These are phyloP conservation scores for Glaucomys volans DNA, from an alignment of 2,113 vertebrate species.

Conservation along the genomic window DNA sequence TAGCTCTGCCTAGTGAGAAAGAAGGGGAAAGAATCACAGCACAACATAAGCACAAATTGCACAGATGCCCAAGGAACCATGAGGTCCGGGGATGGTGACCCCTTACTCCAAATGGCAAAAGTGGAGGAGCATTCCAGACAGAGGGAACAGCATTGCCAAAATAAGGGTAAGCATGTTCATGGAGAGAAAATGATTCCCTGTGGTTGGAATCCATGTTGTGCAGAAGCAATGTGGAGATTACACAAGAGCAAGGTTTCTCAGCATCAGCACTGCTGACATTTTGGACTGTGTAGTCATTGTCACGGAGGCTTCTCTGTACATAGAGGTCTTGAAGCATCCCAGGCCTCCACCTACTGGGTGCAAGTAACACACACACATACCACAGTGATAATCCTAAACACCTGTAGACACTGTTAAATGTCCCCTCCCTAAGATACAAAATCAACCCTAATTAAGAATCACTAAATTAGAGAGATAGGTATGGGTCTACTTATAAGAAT, in stretches of 20 bases:
- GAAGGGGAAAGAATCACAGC: not conserved
- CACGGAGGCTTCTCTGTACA: not conserved
- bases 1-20: constrained; percentile 9
- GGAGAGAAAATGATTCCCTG: not conserved
- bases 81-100: not conserved
- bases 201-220: not conserved
- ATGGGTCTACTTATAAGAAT: not conserved
- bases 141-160: not conserved
- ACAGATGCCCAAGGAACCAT: not conserved
- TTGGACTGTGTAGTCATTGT: not conserved
- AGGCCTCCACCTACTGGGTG: not conserved
- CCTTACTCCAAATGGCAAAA: constrained; percentile 12
- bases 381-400: not conserved
- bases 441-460: not conserved
- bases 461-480: not conserved
- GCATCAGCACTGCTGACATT: not conserved
- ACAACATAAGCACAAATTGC: not conserved
- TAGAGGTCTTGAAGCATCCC: not conserved
- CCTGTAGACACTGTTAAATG: not conserved
- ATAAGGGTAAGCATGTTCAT: not conserved
- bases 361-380: not conserved
- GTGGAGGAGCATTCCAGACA: not conserved
- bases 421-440: not conserved
- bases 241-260: not conserved
- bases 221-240: not conserved